Evolutionary conservation across 2,888 invertebrate genomes (phyloP), one percentile per base, ranked within the genome.

Genomic region (Cataglyphis rosenhaueri): DNA sequence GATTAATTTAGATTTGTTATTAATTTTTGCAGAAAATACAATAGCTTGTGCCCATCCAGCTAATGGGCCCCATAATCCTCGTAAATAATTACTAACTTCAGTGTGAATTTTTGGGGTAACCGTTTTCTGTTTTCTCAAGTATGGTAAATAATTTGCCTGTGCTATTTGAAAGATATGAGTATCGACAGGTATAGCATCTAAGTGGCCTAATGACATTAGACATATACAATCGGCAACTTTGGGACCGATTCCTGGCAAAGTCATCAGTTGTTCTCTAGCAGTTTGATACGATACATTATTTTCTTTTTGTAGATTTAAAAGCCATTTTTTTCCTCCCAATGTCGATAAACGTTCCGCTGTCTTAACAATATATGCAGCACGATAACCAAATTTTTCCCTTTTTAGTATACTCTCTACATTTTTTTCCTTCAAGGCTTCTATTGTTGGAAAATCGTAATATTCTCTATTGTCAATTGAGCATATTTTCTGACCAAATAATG

Each of bases 171-270:
- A 98, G 35, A 99, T 98, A 93, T 99, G 99, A 0, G 99, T 99
- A 94, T 99, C 99, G 0, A 99, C 97, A 0, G 99, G 99, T 76
- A 99, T 96, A 0, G 99, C 97, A 90, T 97, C 96, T 71, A 98
- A 94, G 93, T 99, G 98, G 81, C 97, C 97, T 73, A 99, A 94
- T 0, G 99, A 98, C 99, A 99, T 99, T 29, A 99, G 95, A 93
- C 98, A 98, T 90, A 99, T 97, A 94, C 99, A 99, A 95, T 99
- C 99, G 0, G 99, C 99, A 25, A 99, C 98, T 96, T 99, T 99
- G 10, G 98, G 97, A 3, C 99, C 99, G 90, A 99, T 97, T 12
- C 99, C 99, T 88, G 97, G 96, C 48, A 99, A 95, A 85, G 96
- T 96, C 95, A 97, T 96, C 6, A 99, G 95, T 91, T 97, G 96